Percentiles rank a stretch among this genome's conserved stretches.
These are phyloP conservation scores for Halichoerus grypus DNA, from an alignment of 2,113 vertebrate genomes.

Conservation along the genomic window DNA sequence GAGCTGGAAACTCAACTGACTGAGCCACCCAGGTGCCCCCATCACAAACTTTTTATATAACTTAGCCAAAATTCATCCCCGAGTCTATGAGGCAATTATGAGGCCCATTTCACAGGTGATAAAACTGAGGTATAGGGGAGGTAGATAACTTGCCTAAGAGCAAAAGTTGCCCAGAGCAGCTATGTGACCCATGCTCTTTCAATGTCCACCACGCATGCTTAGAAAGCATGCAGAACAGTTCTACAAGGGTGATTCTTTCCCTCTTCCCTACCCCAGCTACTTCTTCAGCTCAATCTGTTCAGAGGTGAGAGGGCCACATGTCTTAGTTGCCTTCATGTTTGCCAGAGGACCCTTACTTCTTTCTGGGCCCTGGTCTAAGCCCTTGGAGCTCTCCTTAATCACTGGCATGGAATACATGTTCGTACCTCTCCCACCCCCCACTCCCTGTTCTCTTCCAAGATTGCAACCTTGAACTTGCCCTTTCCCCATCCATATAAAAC, in stretches of 20 bases:
- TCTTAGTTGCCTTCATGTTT: background rate
- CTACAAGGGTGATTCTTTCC: background rate
- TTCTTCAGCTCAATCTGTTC: background rate
- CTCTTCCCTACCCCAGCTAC: background rate
- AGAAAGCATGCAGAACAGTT: accelerated
- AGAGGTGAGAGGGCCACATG: too few species aligned
- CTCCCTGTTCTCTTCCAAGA: background rate
- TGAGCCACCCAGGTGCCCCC: background rate
- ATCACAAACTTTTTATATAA: background rate
- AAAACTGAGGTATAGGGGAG: background rate
- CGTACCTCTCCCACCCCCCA: background rate
- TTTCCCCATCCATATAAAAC: background rate
- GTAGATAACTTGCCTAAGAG: background rate
- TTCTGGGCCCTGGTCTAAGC: background rate
- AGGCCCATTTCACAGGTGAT: background rate
- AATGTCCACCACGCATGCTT: accelerated
- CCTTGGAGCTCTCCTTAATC: too few species aligned
- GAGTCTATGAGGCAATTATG: background rate
- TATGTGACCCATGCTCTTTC: too few species aligned
- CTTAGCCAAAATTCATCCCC: background rate
- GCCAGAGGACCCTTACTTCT: background rate
- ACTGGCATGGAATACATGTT: background rate
- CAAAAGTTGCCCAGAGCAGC: background rate
- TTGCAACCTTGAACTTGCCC: background rate
- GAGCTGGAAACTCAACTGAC: background rate